A percentile compares a stretch with the other conserved stretches of the same genome.
phyloP scores from a whole-genome alignment of 2,113 vertebrate species.

The Tylochromis polylepis region DNA sequence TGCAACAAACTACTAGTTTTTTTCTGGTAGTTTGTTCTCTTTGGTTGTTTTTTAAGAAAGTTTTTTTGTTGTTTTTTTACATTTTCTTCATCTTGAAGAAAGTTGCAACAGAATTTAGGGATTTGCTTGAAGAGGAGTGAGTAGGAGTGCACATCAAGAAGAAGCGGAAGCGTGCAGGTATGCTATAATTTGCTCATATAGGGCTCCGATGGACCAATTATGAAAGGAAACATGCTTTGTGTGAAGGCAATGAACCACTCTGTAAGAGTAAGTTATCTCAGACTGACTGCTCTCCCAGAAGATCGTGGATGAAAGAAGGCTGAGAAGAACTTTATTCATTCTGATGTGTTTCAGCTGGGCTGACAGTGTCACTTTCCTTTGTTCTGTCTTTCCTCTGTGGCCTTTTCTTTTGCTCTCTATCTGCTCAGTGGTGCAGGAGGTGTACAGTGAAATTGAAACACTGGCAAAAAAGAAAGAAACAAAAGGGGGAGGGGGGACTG shows the following conservation, averaged over 20 bases:
- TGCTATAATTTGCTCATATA: neutral
- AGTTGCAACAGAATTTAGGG: neutral
- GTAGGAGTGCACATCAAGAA: neutral
- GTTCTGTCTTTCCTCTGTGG: constrained; percentile 1
- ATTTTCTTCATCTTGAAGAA: neutral
- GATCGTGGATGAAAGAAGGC: neutral
- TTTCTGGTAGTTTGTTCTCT: neutral
- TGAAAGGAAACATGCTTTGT: neutral
- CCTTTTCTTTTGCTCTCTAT: neutral
- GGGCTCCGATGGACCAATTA: neutral
- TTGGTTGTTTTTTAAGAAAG: neutral
- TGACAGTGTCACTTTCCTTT: constrained; percentile 14
- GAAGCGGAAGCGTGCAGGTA: neutral
- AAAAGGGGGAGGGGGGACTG: neutral
- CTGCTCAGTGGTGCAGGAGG: constrained; percentile 30
- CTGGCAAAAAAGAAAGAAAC: constrained; percentile 7
- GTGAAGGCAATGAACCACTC: neutral
- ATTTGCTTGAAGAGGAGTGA: neutral
- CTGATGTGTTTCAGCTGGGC: neutral
- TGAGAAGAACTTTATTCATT: neutral
- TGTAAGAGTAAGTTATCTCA: neutral
- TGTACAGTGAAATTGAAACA: constrained; percentile 44
- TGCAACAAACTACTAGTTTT: neutral
- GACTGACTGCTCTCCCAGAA: neutral
- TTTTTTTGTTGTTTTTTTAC: no score